phyloP scores from a whole-genome alignment of 2,888 invertebrate genomes.

The Rhagonycha fulva region DNA sequence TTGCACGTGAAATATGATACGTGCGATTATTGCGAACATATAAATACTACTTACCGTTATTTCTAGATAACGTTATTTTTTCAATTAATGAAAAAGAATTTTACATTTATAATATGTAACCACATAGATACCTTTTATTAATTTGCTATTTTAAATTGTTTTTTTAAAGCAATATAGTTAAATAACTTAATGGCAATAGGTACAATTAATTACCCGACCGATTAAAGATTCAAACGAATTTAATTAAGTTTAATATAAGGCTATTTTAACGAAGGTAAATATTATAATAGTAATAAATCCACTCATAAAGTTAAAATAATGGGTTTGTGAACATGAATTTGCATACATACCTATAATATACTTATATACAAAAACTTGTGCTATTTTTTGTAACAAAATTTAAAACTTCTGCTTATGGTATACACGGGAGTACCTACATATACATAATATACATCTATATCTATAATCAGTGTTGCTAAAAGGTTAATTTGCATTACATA shows the following conservation, averaged over 20 bases:
- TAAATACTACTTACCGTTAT: constrained; percentile 21
- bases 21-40: constrained; percentile 8
- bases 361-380: too few species aligned
- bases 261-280: background rate
- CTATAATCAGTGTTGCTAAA: too few species aligned
- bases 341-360: too few species aligned
- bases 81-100: background rate
- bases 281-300: too few species aligned
- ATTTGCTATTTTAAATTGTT: background rate
- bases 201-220: background rate
- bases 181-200: background rate
- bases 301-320: too few species aligned
- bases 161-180: background rate
- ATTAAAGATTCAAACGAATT: background rate
- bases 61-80: background rate
- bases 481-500: too few species aligned
- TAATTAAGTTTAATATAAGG: background rate
- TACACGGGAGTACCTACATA: too few species aligned
- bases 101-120: background rate
- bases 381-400: too few species aligned
- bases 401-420: too few species aligned
- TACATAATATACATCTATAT: too few species aligned
- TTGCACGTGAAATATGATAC: constrained; percentile 20
- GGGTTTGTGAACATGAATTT: too few species aligned
- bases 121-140: background rate